phyloP scores from a whole-genome alignment of 2,888 invertebrate genomes.

The Leptopilina syphax region DNA sequence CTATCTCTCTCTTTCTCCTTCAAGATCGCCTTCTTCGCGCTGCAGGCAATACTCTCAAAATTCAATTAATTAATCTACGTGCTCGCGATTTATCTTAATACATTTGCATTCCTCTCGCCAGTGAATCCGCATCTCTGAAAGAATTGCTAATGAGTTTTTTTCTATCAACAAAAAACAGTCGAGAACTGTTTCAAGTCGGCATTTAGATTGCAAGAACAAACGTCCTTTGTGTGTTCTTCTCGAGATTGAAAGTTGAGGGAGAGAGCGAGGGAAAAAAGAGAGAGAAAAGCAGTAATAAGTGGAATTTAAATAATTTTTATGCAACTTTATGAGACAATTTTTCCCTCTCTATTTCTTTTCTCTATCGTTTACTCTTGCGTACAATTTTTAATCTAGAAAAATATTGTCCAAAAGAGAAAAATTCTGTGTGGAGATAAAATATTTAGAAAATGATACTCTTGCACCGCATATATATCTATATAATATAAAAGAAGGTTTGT shows the following conservation, averaged over 20 bases:
- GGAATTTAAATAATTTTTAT: constrained; percentile 38
- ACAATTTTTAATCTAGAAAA: no score
- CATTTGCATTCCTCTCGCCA: constrained; percentile 41
- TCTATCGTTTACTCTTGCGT: no score
- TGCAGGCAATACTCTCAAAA: constrained; percentile 37
- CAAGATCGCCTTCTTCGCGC: constrained; percentile 6
- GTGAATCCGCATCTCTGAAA: constrained; percentile 39
- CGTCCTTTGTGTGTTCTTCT: constrained; percentile 31
- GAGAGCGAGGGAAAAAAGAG: no score
- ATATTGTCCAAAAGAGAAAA: no score
- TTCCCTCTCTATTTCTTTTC: not conserved
- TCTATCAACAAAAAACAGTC: constrained; percentile 35
- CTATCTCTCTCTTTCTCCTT: constrained; percentile 5
- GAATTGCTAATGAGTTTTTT: constrained; percentile 42
- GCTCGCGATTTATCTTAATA: constrained; percentile 40
- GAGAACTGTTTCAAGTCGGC: constrained; percentile 40
- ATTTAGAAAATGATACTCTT: no score
- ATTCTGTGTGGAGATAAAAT: no score
- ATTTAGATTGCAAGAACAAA: constrained; percentile 34
- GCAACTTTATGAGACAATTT: constrained; percentile 13
- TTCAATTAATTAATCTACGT: constrained; percentile 41
- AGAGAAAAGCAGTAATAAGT: constrained; percentile 21
- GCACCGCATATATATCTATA: no score
- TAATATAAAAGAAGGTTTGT: no score
- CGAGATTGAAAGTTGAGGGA: constrained; percentile 9